phyloP scores from a whole-genome alignment of 2,113 vertebrate genomes.

The Psephotus haematonotus region DNA sequence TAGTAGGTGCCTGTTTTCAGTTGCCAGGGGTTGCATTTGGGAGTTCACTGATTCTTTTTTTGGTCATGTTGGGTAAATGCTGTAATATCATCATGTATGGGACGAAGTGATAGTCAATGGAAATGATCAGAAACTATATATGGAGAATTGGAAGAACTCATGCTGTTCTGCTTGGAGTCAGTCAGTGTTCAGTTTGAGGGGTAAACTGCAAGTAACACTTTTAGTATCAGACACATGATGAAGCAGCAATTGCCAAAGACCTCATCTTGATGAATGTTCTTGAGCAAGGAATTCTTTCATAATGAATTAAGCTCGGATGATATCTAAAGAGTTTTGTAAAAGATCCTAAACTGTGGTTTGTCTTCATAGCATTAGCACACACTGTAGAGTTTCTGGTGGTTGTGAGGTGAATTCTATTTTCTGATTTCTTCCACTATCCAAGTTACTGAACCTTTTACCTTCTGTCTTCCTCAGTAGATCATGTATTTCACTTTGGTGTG shows the following conservation, averaged over 20 bases:
- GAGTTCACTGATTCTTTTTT: neutral
- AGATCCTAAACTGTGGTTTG: slow-evolving; percentile 7
- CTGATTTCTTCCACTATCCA: neutral
- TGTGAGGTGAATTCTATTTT: neutral
- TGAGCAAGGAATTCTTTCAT: neutral
- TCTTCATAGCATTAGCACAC: slow-evolving; percentile 28
- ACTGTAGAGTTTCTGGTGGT: neutral
- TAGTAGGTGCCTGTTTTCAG: neutral
- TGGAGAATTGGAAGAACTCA: neutral
- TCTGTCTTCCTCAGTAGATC: neutral
- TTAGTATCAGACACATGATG: neutral
- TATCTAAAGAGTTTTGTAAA: neutral
- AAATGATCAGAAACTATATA: neutral
- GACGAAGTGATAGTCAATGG: neutral
- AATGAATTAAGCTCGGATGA: neutral
- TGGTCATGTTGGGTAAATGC: neutral
- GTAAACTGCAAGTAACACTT: neutral
- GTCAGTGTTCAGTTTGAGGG: neutral
- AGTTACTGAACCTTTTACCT: neutral
- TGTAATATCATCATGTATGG: neutral
- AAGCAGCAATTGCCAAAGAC: neutral
- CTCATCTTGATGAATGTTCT: neutral
- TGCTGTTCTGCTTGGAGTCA: neutral
- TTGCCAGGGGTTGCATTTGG: neutral
- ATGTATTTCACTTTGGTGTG: neutral